Base-by-base conservation (phyloP, 2,888 invertebrate species). In the Tortrix viridana region DNA sequence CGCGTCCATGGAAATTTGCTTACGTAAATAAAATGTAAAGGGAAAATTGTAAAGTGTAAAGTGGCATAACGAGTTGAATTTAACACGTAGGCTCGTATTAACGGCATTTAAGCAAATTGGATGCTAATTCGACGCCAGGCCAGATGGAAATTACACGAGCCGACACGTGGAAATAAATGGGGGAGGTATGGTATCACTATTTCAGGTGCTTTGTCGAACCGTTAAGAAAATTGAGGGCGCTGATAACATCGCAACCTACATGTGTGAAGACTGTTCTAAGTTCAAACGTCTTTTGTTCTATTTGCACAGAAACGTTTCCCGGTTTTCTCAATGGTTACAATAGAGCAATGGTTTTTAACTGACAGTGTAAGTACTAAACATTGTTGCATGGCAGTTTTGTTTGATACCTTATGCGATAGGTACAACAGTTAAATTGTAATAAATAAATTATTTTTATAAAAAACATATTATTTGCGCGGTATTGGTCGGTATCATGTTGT, bases 31-130 rank as follows among this genome's bases (percentile, higher is more conserved):
- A 60, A 52, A 55, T 55, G 48, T 54, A 37, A 32, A 32, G 32
- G 32, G 32, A 2, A 32, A 32, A 32, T 32, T 32, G 32, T 32
- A 32, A 46, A 50, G 52, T 32, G 48, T 44, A 16, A 54, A 64
- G 59, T 59, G 44, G 50, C 55, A 67, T 71, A 77, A 73, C 75
- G 74, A 74, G 75, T 74, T 65, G 69, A 77, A 79, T 79, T 79
- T 74, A 69, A 78, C 77, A 73, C 76, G 74, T 75, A 68, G 70
- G 65, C 69, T 73, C 72, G 72, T 70, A 78, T 80, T 75, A 76
- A 74, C 72, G 71, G 65, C 72, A 73, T 79, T 81, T 82, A 81
- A 75, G 72, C 70, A 81, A 82, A 82, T 82, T 82, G 82, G 77
- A 81, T 79, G 82, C 75, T 82, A 82, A 82, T 82, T 81, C 72